Evolutionary conservation across 92 coral and sea anemone species (phyloP), one percentile per base, ranked within the genome.

Genomic region (Siderastrea radians): DNA sequence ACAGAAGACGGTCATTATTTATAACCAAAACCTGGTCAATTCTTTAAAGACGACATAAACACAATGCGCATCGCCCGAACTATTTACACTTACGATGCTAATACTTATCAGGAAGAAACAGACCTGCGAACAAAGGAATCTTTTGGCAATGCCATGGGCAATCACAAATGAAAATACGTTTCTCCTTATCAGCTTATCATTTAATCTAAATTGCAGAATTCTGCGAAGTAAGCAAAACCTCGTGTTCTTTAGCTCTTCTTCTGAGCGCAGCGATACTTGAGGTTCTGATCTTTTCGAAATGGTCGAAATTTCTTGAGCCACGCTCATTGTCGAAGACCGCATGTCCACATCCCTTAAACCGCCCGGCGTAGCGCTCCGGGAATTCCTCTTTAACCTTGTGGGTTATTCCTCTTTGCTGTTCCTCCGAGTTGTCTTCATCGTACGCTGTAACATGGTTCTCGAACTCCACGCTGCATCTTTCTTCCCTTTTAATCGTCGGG

Each of bases 231-330:
- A 89, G 51, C 5, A 95, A 78, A 15, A 91, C 92, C 72, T 95
- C 98, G 71, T 95, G 98, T 54, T 95, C 93, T 79, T 95, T 95
- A 13, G 98, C 98, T 63, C 90, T 91, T 73, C 91, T 90, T 79
- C 98, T 87, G 38, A 95, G 88, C 3, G 92, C 96, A 8, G 98
- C 98, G 48, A 95, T 95, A 63, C 98, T 95, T 45, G 95, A 91
- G 59, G 93, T 84, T 80, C 98, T 80, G 38, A 94, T 75, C 26
- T 83, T 94, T 82, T 95, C 98, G 53, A 95, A 81, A 83, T 63
- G 91, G 74, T 94, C 94, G 15, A 73, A 82, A 44, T 92, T 75
- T 44, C 87, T 81, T 47, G 80, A 10, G 77, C 78, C 58, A 10
- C 68, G 85, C 13, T 81, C 85, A 43, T 68, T 62, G 15, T 67